Conservation (phyloP, 2,113 vertebrate genomes). For the Pelodiscus sinensis region DNA sequence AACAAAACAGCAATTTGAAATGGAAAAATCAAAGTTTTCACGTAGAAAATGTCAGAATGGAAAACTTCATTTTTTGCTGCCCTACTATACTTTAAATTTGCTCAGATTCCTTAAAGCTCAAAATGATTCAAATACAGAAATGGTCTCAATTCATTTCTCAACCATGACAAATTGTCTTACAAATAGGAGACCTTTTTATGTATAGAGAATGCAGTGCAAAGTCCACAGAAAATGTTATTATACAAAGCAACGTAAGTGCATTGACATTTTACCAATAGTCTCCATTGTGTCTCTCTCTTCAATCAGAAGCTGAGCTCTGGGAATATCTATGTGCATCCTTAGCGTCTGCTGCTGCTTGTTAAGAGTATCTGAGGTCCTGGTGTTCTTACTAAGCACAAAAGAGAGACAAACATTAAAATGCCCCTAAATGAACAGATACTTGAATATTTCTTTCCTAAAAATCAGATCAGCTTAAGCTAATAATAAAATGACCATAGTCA, state of each 20-base stretch:
- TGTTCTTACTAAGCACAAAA: constrained; percentile 90
- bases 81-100: constrained; percentile 22
- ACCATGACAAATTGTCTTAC: background rate
- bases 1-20: background rate
- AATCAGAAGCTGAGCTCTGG: constrained; percentile 97
- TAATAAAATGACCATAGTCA: background rate
- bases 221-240: background rate
- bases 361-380: constrained; percentile 93
- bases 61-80: constrained; percentile 14
- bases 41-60: background rate
- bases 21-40: background rate
- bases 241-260: background rate
- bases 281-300: constrained; percentile 99
- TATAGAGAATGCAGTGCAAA: background rate
- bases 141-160: background rate
- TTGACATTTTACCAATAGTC: constrained; percentile 88
- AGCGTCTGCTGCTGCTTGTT: constrained; percentile 98
- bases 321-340: constrained; percentile 98
- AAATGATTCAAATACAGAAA: constrained; percentile 3
- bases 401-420: background rate
- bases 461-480: background rate
- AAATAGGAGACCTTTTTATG: background rate
- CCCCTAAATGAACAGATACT: background rate
- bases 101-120: background rate
- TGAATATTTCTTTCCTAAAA: background rate